Percentiles rank a stretch among this genome's conserved stretches.
phyloP scores from a whole-genome alignment of 2,888 invertebrate genomes.

The Ormyrus thymus region DNA sequence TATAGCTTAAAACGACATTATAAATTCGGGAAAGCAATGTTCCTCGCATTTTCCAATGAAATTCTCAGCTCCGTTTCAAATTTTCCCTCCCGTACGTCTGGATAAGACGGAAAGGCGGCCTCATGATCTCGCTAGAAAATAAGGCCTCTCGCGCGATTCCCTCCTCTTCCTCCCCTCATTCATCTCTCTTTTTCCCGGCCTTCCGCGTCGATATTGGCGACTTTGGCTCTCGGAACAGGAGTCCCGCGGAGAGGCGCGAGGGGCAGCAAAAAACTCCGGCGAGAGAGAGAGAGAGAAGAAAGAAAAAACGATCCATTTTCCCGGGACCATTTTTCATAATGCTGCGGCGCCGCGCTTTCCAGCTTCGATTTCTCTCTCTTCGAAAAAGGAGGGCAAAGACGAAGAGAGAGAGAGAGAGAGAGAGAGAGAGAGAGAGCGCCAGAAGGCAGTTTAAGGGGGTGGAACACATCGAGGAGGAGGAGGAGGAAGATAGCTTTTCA shows the following conservation, averaged over 20 bases:
- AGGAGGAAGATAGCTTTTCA: conserved; percentile 53
- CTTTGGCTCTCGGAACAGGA: conserved; percentile 10
- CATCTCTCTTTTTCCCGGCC: conserved; percentile 32
- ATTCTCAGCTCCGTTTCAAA: background rate
- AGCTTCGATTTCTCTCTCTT: conserved; percentile 40
- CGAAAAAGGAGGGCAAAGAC: background rate
- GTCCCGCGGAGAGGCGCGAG: background rate
- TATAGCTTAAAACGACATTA: background rate
- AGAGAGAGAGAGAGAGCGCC: background rate
- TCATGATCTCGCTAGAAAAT: conserved; percentile 7
- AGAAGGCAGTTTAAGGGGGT: conserved; percentile 28
- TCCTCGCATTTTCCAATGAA: background rate
- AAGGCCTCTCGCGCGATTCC: background rate
- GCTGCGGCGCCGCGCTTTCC: conserved; percentile 41
- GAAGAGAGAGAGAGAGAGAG: background rate
- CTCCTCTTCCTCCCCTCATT: conserved; percentile 20
- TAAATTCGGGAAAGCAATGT: background rate
- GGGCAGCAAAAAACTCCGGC: background rate
- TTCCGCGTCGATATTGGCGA: conserved; percentile 34
- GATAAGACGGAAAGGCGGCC: background rate
- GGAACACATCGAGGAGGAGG: conserved; percentile 17
- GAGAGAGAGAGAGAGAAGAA: conserved; percentile 1
- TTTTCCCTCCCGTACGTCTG: background rate
- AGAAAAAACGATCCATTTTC: conserved; percentile 52
- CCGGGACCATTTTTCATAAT: conserved; percentile 55